Conservation (phyloP, 2,888 invertebrate genomes). For the Lobophora halterata region DNA sequence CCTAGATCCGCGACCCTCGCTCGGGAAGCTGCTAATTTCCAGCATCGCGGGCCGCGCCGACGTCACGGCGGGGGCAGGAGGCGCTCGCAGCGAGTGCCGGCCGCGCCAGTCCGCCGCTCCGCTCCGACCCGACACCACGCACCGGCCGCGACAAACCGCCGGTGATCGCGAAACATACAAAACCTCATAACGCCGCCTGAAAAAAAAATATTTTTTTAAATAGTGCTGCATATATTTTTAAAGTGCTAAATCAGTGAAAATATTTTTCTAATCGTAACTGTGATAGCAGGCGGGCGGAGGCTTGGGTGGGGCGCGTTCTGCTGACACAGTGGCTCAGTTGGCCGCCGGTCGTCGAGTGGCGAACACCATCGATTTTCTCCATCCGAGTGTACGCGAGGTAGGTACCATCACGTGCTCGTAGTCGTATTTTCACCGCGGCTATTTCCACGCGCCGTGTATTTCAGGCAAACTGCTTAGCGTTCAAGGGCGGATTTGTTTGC, state of each 20-base stretch:
- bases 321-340: constrained; percentile 82
- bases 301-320: constrained; percentile 75
- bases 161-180: constrained; percentile 54
- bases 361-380: constrained; percentile 78
- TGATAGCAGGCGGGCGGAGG: constrained; percentile 69
- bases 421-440: constrained; percentile 72
- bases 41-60: constrained; percentile 67
- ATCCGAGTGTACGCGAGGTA: constrained; percentile 73
- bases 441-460: constrained; percentile 75
- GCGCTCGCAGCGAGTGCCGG: constrained; percentile 51
- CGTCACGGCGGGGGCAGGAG: constrained; percentile 66
- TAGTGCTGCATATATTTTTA: constrained; percentile 32
- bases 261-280: constrained; percentile 60
- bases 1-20: constrained; percentile 79
- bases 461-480: constrained; percentile 73
- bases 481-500: constrained; percentile 77
- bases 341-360: constrained; percentile 77
- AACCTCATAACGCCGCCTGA: constrained; percentile 57
- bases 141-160: constrained; percentile 52
- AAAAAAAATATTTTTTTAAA: constrained; percentile 37
- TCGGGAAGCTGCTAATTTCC: constrained; percentile 80
- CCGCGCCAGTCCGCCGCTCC: constrained; percentile 68
- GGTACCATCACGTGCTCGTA: constrained; percentile 75
- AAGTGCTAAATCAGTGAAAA: constrained; percentile 60
- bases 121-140: constrained; percentile 62